Base-by-base conservation (phyloP, 2,888 invertebrate genomes). In the Pandemis heparana region DNA sequence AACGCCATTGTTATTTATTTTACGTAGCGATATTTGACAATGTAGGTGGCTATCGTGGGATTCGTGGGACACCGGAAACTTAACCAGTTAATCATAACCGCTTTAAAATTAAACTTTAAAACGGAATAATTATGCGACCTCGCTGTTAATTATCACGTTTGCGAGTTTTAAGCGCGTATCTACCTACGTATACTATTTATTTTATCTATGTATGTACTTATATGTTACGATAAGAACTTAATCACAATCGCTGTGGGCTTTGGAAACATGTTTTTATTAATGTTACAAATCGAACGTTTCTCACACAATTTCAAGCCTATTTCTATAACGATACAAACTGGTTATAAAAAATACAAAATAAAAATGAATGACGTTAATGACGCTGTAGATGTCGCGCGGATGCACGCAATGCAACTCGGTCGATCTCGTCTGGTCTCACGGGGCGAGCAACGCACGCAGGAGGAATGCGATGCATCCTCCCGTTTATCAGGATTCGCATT, bases 361-460 rank as follows among this genome's bases (percentile, higher is more conserved):
- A 32, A 32, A 32, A 32, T 2, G 4, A 32, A 78, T 59, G 60
- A 43, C 60, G 59, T 18, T 78, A 78, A 76, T 78, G 73, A 75
- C 65, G 76, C 48, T 67, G 75, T 75, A 64, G 71, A 72, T 74
- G 77, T 75, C 73, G 77, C 80, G 77, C 78, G 76, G 48, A 70
- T 78, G 78, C 78, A 79, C 77, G 78, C 77, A 78, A 79, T 76
- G 78, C 77, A 78, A 73, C 71, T 78, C 79, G 80, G 81, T 77
- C 76, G 80, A 82, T 81, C 86, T 81, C 83, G 87, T 89, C 87
- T 84, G 86, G 86, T 90, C 89, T 85, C 89, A 91, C 89, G 89
- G 86, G 84, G 84, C 82, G 82, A 72, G 76, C 76, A 77, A 76
- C 81, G 83, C 81, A 84, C 80, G 87, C 85, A 87, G 80, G 84